A percentile compares a stretch with the other conserved stretches of the same genome.
Evolutionary conservation across 2,113 vertebrate genomes (phyloP).

Genomic region (Okapia johnstoni): DNA sequence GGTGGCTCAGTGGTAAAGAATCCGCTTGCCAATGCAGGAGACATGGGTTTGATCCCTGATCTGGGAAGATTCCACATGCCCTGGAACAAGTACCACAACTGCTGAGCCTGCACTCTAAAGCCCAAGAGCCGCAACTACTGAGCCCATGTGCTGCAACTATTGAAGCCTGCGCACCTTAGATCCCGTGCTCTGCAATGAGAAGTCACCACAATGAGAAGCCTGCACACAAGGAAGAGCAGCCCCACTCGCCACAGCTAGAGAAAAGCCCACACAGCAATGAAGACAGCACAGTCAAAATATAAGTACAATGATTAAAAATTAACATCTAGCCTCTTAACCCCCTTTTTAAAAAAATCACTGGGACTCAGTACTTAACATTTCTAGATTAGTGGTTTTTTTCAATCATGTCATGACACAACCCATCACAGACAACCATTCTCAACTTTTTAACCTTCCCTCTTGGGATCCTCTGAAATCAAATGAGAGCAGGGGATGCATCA

Average conservation of each 20-base stretch:
- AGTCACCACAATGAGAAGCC: rapidly evolving
- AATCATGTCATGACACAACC: neutral
- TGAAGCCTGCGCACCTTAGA: rapidly evolving
- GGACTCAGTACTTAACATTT: neutral
- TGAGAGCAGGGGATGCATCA: neutral
- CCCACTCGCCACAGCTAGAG: neutral
- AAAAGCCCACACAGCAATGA: neutral
- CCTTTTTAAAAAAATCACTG: neutral
- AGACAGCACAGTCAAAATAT: rapidly evolving
- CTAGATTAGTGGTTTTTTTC: neutral
- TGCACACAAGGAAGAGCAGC: neutral
- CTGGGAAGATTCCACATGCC: neutral
- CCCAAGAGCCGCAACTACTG: too few species aligned
- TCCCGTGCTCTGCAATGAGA: rapidly evolving
- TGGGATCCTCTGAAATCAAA: neutral
- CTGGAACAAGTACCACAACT: neutral
- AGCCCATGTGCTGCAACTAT: neutral
- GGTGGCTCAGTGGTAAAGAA: neutral
- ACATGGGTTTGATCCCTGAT: neutral
- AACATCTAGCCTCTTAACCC: neutral
- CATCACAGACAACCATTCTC: neutral
- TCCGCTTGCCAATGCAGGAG: neutral
- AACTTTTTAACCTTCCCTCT: neutral
- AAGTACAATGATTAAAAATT: neutral
- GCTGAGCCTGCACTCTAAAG: neutral